Percentiles rank a stretch among this genome's conserved stretches.
Evolutionary conservation across 2,797 vertebrate species (phyloP).

Genomic region (Melanotaenia boesemani): DNA sequence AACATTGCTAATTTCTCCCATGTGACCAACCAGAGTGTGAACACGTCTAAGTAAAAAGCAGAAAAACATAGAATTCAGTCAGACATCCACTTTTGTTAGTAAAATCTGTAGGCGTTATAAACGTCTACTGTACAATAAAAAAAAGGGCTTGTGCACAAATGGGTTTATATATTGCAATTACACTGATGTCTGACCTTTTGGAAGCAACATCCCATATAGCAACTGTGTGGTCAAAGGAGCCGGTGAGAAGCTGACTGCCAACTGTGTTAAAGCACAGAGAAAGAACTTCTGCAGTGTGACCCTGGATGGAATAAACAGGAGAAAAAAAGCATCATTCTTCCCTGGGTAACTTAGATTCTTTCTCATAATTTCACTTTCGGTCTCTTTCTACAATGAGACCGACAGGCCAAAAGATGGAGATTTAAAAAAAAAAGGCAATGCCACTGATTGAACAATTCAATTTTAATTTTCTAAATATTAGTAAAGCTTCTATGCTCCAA

Average conservation of each 20-base stretch:
- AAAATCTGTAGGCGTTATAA: neutral
- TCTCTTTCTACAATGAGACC: too few relatives aligned
- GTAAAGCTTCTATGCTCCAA: conserved; percentile 4
- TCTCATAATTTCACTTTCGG: neutral
- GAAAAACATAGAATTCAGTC: conserved; percentile 14
- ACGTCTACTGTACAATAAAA: neutral
- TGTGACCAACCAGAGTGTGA: conserved; percentile 88
- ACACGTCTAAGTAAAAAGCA: conserved; percentile 80
- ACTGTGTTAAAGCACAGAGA: conserved; percentile 90
- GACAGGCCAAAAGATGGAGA: neutral
- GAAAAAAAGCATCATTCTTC: neutral
- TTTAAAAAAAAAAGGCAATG: neutral
- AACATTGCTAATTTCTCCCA: conserved; percentile 91
- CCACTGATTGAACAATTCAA: conserved; percentile 3
- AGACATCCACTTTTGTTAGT: neutral
- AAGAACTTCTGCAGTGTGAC: conserved; percentile 93
- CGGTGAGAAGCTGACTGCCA: conserved; percentile 91
- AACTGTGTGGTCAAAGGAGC: conserved; percentile 94
- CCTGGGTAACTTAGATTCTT: conserved; percentile 5
- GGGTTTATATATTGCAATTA: neutral
- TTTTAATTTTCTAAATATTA: conserved; percentile 18
- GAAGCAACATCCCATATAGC: conserved; percentile 90
- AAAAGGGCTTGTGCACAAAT: conserved; percentile 19
- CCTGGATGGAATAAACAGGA: conserved; percentile 77
- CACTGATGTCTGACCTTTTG: conserved; percentile 85